Evolutionary conservation across 2,113 vertebrate species (phyloP).

Genomic region (Calidris pygmaea): DNA sequence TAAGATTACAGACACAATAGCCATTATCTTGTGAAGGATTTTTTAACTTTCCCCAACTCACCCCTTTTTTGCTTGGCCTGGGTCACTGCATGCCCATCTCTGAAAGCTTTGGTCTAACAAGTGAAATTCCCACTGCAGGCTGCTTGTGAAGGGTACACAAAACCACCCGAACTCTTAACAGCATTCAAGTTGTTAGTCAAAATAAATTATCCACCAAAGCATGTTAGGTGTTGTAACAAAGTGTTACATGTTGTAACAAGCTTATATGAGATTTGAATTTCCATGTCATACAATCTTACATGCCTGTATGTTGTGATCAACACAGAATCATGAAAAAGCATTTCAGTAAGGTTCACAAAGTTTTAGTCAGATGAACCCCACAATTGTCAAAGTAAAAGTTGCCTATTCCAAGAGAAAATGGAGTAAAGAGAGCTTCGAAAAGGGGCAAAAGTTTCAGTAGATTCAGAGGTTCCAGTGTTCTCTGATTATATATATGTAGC

Average conservation of each 20-base stretch:
- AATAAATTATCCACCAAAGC: not conserved
- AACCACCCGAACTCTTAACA: not conserved
- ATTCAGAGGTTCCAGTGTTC: not conserved
- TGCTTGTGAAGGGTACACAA: not conserved
- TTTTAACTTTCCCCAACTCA: not conserved
- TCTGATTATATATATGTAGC: not conserved
- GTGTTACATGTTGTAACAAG: not conserved
- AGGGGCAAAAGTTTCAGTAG: not conserved
- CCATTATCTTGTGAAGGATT: not conserved
- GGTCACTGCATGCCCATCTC: not conserved
- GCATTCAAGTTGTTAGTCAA: not conserved
- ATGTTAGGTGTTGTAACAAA: not conserved
- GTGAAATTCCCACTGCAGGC: not conserved
- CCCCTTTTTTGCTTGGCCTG: fast-evolving
- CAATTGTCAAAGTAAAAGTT: not conserved
- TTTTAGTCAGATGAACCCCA: not conserved
- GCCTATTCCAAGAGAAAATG: not conserved
- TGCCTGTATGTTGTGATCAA: not conserved
- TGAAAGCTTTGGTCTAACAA: not conserved
- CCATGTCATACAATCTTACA: not conserved
- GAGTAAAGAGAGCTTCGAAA: not conserved
- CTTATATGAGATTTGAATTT: not conserved
- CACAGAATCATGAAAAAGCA: not conserved
- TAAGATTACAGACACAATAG: not conserved
- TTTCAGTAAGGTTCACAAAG: not conserved